Percentiles rank a stretch among this genome's conserved stretches.
These are phyloP conservation scores for Drosophila pseudotakahashii DNA, from an alignment of 2,888 invertebrate species.

Conservation along the genomic window DNA sequence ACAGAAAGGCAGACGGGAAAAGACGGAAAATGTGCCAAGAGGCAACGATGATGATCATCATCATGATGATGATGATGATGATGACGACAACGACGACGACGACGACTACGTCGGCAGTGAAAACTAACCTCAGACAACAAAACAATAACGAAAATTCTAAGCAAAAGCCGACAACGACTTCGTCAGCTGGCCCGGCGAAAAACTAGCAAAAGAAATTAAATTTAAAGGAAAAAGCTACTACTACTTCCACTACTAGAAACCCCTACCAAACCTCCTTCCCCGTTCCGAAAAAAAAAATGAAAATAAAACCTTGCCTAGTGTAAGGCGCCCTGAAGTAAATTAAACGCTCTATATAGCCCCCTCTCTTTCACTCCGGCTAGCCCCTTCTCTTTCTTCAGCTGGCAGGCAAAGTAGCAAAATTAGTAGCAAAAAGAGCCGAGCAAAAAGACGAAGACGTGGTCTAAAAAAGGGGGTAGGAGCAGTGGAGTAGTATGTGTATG, in stretches of 20 bases:
- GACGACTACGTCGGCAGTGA: conserved; percentile 64
- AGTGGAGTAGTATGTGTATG: conserved; percentile 10
- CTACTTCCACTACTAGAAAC: not conserved
- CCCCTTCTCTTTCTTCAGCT: conserved; percentile 3
- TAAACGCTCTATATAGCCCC: conserved; percentile 34
- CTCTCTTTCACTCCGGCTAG: not conserved
- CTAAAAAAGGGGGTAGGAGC: conserved; percentile 2
- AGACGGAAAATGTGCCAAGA: conserved; percentile 70
- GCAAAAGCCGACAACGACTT: conserved; percentile 56
- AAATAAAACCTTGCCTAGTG: conserved; percentile 47
- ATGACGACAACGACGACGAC: conserved; percentile 19
- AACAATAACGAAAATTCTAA: conserved; percentile 77
- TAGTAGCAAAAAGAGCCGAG: conserved; percentile 58
- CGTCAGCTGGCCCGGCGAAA: conserved; percentile 41
- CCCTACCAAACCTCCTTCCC: not conserved
- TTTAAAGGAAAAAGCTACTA: conserved; percentile 64
- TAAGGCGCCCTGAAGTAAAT: conserved; percentile 58
- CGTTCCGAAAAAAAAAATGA: conserved; percentile 11
- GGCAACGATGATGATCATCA: conserved; percentile 26
- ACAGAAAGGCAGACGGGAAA: conserved; percentile 48
- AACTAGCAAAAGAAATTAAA: conserved; percentile 78
- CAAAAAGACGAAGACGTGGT: conserved; percentile 24
- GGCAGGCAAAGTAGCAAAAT: conserved; percentile 59
- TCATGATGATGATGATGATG: conserved; percentile 11
- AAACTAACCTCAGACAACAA: conserved; percentile 80